These are phyloP conservation scores for Pristionchus mayeri DNA, from an alignment of 2,888 invertebrate genomes.

Conservation along the genomic window DNA sequence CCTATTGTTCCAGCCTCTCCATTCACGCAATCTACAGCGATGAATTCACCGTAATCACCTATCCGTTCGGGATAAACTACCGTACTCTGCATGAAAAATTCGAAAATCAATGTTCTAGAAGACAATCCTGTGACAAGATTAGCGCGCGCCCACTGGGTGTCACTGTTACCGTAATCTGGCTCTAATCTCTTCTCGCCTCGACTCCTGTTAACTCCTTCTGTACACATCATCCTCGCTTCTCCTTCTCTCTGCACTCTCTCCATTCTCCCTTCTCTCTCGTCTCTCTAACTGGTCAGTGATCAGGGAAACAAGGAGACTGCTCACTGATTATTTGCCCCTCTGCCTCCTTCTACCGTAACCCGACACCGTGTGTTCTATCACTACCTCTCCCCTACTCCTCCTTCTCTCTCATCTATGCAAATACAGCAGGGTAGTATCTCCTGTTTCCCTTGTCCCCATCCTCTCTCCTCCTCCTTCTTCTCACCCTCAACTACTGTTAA, in stretches of 20 bases:
- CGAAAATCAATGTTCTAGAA: background rate
- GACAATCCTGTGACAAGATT: background rate
- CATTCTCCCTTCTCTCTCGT: background rate
- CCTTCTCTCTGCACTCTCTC: background rate
- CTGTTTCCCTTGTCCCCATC: background rate
- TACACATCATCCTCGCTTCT: background rate
- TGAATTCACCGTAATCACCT: background rate
- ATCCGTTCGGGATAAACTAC: too few species aligned
- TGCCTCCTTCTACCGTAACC: background rate
- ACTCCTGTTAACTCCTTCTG: constrained; percentile 37
- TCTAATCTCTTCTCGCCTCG: constrained; percentile 37
- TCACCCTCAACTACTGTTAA: constrained; percentile 20
- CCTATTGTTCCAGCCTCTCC: background rate
- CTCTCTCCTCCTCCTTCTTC: background rate
- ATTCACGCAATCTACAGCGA: constrained; percentile 19
- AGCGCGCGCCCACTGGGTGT: background rate
- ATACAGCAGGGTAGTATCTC: background rate
- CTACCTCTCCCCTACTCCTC: constrained; percentile 1
- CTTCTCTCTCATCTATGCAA: constrained; percentile 31
- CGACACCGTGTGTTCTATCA: constrained; percentile 37
- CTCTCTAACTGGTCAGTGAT: background rate
- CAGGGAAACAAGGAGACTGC: background rate
- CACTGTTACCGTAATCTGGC: constrained; percentile 41
- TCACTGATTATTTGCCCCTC: constrained; percentile 37
- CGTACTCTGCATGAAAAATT: too few species aligned